Percentiles rank a stretch among this genome's conserved stretches.
Conservation (phyloP, 1,140 invertebrate species). For the Trissolcus basalis region DNA sequence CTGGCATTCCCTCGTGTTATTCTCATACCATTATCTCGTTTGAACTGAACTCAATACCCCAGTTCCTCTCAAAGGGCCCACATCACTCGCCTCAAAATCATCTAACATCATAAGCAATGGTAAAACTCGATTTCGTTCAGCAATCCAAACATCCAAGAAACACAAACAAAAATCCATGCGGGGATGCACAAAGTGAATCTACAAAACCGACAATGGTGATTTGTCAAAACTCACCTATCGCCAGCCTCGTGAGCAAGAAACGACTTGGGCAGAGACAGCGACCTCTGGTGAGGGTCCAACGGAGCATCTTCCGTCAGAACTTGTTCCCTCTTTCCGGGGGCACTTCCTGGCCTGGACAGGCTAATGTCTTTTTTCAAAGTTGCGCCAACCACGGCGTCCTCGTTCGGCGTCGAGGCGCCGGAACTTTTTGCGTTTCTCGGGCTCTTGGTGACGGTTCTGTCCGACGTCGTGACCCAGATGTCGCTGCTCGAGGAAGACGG, state of each 20-base stretch:
- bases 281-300: slow-evolving; percentile 77
- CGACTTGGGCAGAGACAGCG: slow-evolving; percentile 80
- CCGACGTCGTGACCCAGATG: slow-evolving; percentile 77
- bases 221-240: slow-evolving; percentile 64
- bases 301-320: slow-evolving; percentile 63
- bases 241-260: slow-evolving; percentile 76
- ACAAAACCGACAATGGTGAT: neutral
- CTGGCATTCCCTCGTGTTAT: too few species aligned
- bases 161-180: neutral
- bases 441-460: slow-evolving; percentile 75
- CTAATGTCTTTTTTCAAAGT: slow-evolving; percentile 67
- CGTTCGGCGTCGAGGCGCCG: slow-evolving; percentile 76
- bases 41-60: too few species aligned
- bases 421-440: slow-evolving; percentile 76
- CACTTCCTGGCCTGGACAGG: slow-evolving; percentile 77
- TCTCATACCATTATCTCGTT: too few species aligned
- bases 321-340: slow-evolving; percentile 72
- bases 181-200: too few species aligned
- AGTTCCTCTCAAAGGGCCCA: too few species aligned
- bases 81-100: too few species aligned
- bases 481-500: slow-evolving; percentile 78
- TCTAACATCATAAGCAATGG: too few species aligned
- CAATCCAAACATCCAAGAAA: neutral
- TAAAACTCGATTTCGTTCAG: too few species aligned
- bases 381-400: slow-evolving; percentile 70